These are phyloP conservation scores for Toxotes chatareus DNA, from an alignment of 2,113 vertebrate species.

Conservation along the genomic window DNA sequence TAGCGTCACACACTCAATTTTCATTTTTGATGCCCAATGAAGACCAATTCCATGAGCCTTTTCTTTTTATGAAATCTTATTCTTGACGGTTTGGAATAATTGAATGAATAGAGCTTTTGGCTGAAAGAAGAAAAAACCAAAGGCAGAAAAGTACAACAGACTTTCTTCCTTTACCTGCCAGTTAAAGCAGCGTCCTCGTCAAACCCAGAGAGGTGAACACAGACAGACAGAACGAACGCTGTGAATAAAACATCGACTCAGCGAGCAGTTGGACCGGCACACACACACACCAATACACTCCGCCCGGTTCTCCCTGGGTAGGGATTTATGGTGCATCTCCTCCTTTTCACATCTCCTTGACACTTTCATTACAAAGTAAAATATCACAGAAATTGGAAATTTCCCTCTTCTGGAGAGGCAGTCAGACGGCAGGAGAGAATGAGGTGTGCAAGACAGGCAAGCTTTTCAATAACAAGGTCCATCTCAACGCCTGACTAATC, in stretches of 20 bases:
- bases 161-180: conserved; percentile 22
- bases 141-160: neutral
- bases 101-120: neutral
- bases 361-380: conserved; percentile 78
- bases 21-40: neutral
- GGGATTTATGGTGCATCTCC: conserved; percentile 65
- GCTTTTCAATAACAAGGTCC: conserved; percentile 68
- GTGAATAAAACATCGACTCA: conserved; percentile 71
- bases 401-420: conserved; percentile 48
- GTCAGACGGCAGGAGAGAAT: conserved; percentile 5
- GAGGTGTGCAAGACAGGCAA: conserved; percentile 42
- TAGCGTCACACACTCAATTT: neutral
- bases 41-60: neutral
- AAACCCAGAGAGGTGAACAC: conserved; percentile 32
- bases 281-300: conserved; percentile 10
- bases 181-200: conserved; percentile 7
- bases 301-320: conserved; percentile 38
- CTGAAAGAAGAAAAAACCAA: neutral
- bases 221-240: conserved; percentile 26
- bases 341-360: conserved; percentile 53
- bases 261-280: conserved; percentile 29
- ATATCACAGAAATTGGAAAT: conserved; percentile 68
- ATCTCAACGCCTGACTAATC: conserved; percentile 50
- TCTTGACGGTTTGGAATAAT: neutral
- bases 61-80: neutral